Percentiles rank a stretch among this genome's conserved stretches.
phyloP scores from a whole-genome alignment of 2,113 vertebrate genomes.

The Ivindomyrus marchei region DNA sequence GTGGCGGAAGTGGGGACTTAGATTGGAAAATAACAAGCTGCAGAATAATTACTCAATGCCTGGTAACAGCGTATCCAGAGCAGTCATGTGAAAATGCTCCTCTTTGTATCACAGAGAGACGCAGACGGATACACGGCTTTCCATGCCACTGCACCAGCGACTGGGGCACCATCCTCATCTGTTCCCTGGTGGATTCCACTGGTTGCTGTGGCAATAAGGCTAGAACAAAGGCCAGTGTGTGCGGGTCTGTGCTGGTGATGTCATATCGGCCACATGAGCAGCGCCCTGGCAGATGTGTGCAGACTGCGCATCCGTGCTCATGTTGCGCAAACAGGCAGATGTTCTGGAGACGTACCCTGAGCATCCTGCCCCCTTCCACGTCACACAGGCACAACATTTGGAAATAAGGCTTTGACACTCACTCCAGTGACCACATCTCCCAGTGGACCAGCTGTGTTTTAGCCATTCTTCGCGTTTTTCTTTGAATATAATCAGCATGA shows the following conservation, averaged over 20 bases:
- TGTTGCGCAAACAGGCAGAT: background rate
- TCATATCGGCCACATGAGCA: background rate
- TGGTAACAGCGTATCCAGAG: background rate
- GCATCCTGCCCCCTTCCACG: background rate
- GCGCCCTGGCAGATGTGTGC: background rate
- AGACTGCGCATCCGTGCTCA: background rate
- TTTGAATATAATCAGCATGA: background rate
- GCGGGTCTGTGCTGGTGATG: background rate
- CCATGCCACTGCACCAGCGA: background rate
- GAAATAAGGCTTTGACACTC: background rate
- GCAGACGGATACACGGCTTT: background rate
- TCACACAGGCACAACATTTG: background rate
- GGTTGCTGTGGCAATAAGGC: background rate
- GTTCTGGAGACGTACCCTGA: background rate
- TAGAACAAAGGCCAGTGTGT: conserved; percentile 6
- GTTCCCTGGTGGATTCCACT: background rate
- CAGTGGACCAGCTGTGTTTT: background rate
- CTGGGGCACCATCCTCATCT: background rate
- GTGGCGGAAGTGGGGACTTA: background rate
- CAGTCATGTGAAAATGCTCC: background rate
- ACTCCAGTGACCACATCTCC: background rate
- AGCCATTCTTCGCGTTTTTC: background rate
- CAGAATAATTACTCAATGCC: background rate
- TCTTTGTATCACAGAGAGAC: background rate
- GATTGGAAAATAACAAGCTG: background rate